Conservation (phyloP, 2,797 vertebrate genomes). For the Hephaestus fuliginosus region DNA sequence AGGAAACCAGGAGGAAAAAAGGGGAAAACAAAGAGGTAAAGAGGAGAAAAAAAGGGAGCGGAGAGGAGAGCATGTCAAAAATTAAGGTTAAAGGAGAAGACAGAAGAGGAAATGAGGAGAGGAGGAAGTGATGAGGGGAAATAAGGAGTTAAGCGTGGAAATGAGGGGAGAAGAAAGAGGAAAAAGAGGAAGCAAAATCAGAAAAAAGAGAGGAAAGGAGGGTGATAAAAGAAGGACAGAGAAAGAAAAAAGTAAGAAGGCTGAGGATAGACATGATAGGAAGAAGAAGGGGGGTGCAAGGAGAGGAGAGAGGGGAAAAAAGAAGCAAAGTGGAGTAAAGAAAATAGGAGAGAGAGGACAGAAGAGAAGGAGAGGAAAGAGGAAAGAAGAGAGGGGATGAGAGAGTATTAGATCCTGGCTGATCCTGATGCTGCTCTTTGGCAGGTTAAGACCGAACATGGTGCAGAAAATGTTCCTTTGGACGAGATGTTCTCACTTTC, state of each 20-base stretch:
- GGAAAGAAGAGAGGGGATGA: neutral
- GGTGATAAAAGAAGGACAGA: neutral
- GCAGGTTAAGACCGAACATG: conserved; percentile 1
- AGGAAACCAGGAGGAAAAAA: neutral
- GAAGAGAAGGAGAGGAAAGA: neutral
- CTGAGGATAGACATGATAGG: neutral
- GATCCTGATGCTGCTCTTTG: neutral
- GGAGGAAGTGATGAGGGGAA: neutral
- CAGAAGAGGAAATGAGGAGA: neutral
- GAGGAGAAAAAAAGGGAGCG: neutral
- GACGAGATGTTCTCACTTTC: neutral
- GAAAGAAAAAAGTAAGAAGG: neutral
- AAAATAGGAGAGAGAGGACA: neutral
- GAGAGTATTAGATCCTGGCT: neutral
- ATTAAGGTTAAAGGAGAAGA: neutral
- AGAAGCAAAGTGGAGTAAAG: neutral
- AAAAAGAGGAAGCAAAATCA: neutral
- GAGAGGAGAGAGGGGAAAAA: too few species aligned
- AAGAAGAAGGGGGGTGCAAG: neutral
- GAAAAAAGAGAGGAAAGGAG: neutral
- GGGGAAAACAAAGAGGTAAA: neutral
- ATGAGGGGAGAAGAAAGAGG: neutral
- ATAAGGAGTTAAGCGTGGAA: too few species aligned
- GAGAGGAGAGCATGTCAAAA: neutral
- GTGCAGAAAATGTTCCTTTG: neutral